These are phyloP conservation scores for Standfussiana lucernea DNA, from an alignment of 2,888 invertebrate species.

Conservation along the genomic window DNA sequence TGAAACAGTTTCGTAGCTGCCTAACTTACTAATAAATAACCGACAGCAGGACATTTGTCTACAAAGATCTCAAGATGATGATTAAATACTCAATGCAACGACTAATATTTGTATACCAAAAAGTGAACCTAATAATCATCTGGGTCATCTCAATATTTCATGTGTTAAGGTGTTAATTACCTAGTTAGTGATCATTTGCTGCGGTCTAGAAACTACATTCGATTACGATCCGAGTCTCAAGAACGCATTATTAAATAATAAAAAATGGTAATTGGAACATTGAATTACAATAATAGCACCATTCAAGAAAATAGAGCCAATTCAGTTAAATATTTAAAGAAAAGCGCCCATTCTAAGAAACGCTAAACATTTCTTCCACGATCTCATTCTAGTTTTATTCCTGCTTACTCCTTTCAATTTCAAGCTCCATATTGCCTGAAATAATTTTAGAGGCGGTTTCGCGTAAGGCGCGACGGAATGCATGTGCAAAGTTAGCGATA, in stretches of 20 bases:
- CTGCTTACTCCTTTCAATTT: conserved; percentile 49
- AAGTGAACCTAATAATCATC: neutral
- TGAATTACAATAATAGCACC: conserved; percentile 10
- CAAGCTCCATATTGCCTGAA: conserved; percentile 39
- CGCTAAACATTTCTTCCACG: conserved; percentile 3
- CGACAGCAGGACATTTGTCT: neutral
- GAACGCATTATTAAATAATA: neutral
- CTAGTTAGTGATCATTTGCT: neutral
- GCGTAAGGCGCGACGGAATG: conserved; percentile 30
- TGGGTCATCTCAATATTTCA: neutral
- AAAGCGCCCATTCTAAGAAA: neutral
- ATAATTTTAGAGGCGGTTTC: conserved; percentile 46
- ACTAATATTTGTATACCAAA: neutral
- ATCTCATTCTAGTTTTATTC: conserved; percentile 42
- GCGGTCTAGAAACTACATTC: neutral
- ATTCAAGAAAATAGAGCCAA: conserved; percentile 6
- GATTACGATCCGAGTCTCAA: neutral
- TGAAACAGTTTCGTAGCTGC: neutral
- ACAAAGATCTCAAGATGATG: neutral
- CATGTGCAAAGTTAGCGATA: conserved; percentile 50
- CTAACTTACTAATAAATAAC: neutral
- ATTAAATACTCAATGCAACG: neutral
- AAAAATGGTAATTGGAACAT: conserved; percentile 3
- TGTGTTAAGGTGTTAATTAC: neutral
- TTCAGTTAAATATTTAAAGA: conserved; percentile 21